Conservation (phyloP, 2,888 invertebrate genomes). For the Macrophya alboannulata region DNA sequence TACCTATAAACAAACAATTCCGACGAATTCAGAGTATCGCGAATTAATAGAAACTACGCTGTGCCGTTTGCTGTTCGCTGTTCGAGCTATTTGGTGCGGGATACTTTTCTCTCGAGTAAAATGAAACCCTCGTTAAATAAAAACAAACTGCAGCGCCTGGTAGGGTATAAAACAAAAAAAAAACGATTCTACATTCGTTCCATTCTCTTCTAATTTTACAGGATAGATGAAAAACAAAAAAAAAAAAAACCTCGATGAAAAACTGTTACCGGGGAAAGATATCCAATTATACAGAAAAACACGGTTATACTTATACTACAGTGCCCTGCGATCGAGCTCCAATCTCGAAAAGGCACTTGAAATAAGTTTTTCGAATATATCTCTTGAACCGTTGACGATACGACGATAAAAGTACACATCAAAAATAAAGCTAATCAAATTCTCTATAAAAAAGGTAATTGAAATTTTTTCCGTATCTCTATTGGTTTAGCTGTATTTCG, state of each 20-base stretch:
- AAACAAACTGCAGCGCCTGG: neutral
- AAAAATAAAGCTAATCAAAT: neutral
- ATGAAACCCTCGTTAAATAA: slow-evolving; percentile 9
- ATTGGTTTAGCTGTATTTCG: neutral
- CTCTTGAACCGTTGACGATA: neutral
- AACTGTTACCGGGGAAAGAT: no score
- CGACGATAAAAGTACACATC: neutral
- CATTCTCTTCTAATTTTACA: neutral
- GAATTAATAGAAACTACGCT: neutral
- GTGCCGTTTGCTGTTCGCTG: neutral
- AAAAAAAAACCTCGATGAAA: no score
- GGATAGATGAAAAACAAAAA: no score
- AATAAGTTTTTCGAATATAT: neutral
- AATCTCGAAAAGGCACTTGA: no score
- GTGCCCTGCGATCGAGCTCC: no score
- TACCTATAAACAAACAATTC: slow-evolving; percentile 38
- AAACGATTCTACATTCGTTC: neutral
- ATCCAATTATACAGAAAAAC: no score
- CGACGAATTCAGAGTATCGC: neutral
- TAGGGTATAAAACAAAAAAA: neutral
- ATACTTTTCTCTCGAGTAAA: neutral
- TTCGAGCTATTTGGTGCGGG: no score
- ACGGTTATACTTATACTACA: no score
- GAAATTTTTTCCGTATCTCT: neutral
- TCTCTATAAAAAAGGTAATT: neutral